Base-by-base conservation (phyloP, 2,888 invertebrate genomes). In the Palloptera scutellata region DNA sequence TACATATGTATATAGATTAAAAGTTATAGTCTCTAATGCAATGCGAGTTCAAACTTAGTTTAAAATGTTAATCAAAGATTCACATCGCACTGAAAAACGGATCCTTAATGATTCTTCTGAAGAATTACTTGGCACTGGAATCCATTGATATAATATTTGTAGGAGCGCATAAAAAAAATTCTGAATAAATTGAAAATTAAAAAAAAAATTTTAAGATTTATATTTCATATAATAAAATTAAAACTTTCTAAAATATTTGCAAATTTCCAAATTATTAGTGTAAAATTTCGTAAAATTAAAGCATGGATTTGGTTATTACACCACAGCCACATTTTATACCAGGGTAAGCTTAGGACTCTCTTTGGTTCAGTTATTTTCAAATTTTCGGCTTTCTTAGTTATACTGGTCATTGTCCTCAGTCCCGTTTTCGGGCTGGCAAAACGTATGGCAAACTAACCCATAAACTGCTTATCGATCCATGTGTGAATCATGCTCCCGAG, bases 351-450 rank as follows among this genome's bases (percentile, higher is more conserved):
- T 13, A 30, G 6, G 1, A n/a, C 20, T 11, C 19, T 19, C 40
- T 43, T 53, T 12, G n/a, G 19, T 6, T 58, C 41, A 42, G 30
- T 43, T 43, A 41, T 42, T 41, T 57, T 30, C 41, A 43, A 13
- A 42, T 43, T 61, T 20, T 30, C 41, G 17, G 30, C 70, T 53
- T 58, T 70, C 30, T 0, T 78, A 93, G 93, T 67, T 93, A 93
- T 81, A 90, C 92, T 2, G 93, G 93, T 51, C 91, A 91, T 78
- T 91, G 91, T 77, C 92, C 92, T 0, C 91, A 92, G 77, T 91
- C 91, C 84, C 90, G 89, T 68, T 92, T 89, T 79, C 88, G 91
- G 20, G 88, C 90, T 70, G 93, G 92, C 1, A 90, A 92, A 83
- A 91, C 92, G 0, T 93, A 91, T 84, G 93, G 92, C 63, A 89